Percentiles rank a stretch among this genome's conserved stretches.
phyloP scores from a whole-genome alignment of 2,888 invertebrate species.

The Meganola albula region DNA sequence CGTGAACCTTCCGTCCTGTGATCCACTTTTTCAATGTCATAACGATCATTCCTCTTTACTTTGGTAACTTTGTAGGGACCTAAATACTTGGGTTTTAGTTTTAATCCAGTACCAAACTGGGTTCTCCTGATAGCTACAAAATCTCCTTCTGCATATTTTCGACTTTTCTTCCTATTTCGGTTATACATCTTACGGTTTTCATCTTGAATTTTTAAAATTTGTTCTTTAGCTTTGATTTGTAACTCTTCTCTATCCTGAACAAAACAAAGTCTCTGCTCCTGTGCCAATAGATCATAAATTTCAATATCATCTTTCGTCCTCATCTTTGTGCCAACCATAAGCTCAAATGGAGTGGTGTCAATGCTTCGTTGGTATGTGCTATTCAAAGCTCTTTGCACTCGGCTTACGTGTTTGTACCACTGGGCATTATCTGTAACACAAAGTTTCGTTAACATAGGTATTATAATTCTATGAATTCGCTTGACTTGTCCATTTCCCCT shows the following conservation, averaged over 20 bases:
- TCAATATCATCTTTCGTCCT: constrained; percentile 12
- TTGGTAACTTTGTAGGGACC: background rate
- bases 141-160: background rate
- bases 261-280: background rate
- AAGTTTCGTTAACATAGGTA: constrained; percentile 7
- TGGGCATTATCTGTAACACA: constrained; percentile 3
- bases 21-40: background rate
- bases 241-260: background rate
- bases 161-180: background rate
- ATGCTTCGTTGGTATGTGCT: constrained; percentile 9
- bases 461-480: constrained; percentile 7
- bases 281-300: background rate
- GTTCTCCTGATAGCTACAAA: background rate
- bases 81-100: constrained; percentile 1
- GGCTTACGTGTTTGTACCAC: constrained; percentile 13
- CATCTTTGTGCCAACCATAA: constrained; percentile 19
- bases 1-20: background rate
- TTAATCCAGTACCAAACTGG: background rate
- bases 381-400: constrained; percentile 6
- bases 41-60: background rate
- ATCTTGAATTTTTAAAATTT: too few relatives aligned
- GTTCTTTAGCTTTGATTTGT: background rate
- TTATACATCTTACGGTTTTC: background rate
- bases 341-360: constrained; percentile 21
- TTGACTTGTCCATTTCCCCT: constrained; percentile 7